Conservation (phyloP, 2,797 vertebrate genomes). For the Ciconia nigra region DNA sequence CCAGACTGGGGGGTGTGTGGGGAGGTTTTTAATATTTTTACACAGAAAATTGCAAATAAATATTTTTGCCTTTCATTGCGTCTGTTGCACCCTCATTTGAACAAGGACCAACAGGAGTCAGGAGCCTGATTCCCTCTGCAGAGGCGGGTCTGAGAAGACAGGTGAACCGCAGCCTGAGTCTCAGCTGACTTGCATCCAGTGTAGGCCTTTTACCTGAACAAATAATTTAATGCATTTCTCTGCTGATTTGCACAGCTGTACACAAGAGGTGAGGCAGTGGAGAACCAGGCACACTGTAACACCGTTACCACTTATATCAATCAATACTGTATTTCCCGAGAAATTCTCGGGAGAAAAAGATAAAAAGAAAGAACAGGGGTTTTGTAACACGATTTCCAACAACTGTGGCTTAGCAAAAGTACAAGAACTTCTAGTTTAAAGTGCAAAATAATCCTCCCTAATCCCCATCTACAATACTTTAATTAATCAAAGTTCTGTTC, state of each 20-base stretch:
- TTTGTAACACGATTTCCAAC: neutral
- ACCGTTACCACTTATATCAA: neutral
- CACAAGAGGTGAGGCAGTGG: neutral
- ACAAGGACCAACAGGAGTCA: neutral
- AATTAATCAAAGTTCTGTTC: slow-evolving; percentile 12
- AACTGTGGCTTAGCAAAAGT: neutral
- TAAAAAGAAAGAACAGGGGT: neutral
- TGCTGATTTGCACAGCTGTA: neutral
- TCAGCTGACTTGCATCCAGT: neutral
- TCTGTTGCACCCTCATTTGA: neutral
- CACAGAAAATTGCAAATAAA: neutral
- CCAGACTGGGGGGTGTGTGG: rapidly evolving
- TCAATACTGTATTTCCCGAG: neutral
- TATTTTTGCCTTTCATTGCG: neutral
- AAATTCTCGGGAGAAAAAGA: neutral
- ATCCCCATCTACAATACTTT: neutral
- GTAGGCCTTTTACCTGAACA: neutral
- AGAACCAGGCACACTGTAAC: neutral
- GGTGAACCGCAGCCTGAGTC: neutral
- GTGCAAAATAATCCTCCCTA: slow-evolving; percentile 16
- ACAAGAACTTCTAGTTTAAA: neutral
- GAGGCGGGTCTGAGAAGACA: neutral
- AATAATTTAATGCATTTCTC: neutral
- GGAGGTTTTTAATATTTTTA: neutral
- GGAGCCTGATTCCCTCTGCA: neutral